A percentile compares a stretch with the other conserved stretches of the same genome.
These are phyloP conservation scores for Acrobeloides nanus DNA, from an alignment of 2,888 invertebrate genomes.

Conservation along the genomic window DNA sequence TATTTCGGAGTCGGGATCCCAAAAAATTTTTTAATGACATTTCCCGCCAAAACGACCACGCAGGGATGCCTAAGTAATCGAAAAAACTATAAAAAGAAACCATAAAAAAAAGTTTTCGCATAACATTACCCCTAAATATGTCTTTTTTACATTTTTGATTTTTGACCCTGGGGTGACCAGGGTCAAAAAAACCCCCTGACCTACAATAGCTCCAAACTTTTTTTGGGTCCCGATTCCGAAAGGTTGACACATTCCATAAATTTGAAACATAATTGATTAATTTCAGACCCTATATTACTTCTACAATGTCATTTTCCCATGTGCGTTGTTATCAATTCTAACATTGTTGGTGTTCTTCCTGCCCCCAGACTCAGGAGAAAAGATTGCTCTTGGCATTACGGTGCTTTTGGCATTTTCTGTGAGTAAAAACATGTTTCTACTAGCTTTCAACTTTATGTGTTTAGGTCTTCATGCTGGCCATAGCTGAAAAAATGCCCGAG, in stretches of 20 bases:
- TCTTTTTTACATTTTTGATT: conserved; percentile 1
- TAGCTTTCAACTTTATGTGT: conserved; percentile 3
- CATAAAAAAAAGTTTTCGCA: no score
- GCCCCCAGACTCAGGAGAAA: conserved; percentile 53
- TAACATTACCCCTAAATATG: no score
- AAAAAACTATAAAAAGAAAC: no score
- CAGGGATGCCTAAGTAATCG: no score
- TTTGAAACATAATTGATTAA: neutral
- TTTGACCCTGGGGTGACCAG: neutral
- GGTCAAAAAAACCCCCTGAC: neutral
- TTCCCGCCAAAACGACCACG: no score
- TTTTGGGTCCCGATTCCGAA: neutral
- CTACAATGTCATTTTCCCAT: conserved; percentile 62
- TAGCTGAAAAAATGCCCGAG: conserved; percentile 62
- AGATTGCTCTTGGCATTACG: conserved; percentile 61
- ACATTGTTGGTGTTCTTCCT: conserved; percentile 56
- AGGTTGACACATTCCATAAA: no score
- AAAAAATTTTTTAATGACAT: no score
- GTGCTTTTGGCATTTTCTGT: conserved; percentile 62
- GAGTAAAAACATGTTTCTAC: conserved; percentile 1
- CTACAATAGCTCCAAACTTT: no score
- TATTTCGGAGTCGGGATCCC: no score
- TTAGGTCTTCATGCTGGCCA: conserved; percentile 59
- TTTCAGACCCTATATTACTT: conserved; percentile 40
- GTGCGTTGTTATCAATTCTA: conserved; percentile 63